Evolutionary conservation across 2,888 invertebrate genomes (phyloP), one percentile per base, ranked within the genome.

Genomic region (Empis stercorea): DNA sequence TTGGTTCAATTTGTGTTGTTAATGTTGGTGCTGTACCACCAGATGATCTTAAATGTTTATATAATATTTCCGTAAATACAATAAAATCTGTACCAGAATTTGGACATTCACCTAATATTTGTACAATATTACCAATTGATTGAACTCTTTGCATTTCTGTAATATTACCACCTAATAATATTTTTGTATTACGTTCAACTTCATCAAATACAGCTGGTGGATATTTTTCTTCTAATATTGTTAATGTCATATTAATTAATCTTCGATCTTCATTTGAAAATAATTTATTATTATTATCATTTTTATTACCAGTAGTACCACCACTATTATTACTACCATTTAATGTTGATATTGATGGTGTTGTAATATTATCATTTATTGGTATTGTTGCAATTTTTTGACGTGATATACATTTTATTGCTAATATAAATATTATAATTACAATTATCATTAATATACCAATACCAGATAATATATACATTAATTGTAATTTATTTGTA

Each of bases 61-160:
- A 57, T 9, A 65, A 50, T 27, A 64, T 60, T 17, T 58, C 60
- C 46, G 59, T 62, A 14, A 64, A 61, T 30, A 59, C 59, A 15
- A 57, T 55, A 51, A 64, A 62, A 54, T 62, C 61, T 14, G 55
- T 55, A 3, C 58, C 59, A 10, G 57, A 48, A 50, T 57, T 58
- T 48, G 58, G 55, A 16, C 61, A 57, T 32, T 53, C 55, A 7
- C 46, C 47, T 34, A 65, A 45, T 5, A 59, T 54, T 51, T 58
- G 54, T 4, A 61, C 57, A 47, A 65, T 63, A 43, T 59, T 55
- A 43, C 59, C 60, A 14, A 62, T 60, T 10, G 58, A 55, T 34
- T 57, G 55, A 1, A 63, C 59, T 49, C 61, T 59, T 50, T 62
- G 61, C 47, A 56, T 57, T 30, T 63, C 61, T 1, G 54, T 54